These are phyloP conservation scores for Aplocera efformata DNA, from an alignment of 2,888 invertebrate genomes.

Conservation along the genomic window DNA sequence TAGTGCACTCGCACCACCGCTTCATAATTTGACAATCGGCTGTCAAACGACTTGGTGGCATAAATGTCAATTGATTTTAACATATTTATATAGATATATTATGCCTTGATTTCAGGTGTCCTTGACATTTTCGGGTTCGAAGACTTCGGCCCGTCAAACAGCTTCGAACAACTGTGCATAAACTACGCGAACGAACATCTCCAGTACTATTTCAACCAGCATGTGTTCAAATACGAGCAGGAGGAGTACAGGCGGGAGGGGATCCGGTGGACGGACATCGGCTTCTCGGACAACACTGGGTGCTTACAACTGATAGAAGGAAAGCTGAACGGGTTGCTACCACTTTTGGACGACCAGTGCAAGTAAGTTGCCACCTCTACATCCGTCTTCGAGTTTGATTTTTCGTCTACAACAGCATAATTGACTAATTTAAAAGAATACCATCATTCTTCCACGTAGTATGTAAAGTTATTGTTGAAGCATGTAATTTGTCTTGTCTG, in stretches of 20 bases:
- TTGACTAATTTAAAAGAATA: too few species aligned
- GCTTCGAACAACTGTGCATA: conserved; percentile 98
- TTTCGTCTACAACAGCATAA: neutral
- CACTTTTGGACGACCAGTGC: conserved; percentile 97
- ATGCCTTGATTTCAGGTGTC: conserved; percentile 82
- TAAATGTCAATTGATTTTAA: neutral
- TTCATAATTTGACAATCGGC: too few species aligned
- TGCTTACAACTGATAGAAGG: conserved; percentile 96
- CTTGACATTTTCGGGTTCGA: conserved; percentile 98
- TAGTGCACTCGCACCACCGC: too few species aligned
- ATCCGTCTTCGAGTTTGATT: neutral
- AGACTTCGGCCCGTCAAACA: conserved; percentile 93
- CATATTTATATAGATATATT: too few species aligned
- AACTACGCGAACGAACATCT: conserved; percentile 99
- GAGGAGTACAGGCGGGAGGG: conserved; percentile 97
- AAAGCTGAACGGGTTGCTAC: conserved; percentile 93
- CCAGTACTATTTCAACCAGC: conserved; percentile 98
- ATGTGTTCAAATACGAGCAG: conserved; percentile 98
- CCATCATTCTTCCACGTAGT: too few species aligned
- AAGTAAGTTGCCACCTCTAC: conserved; percentile 82
- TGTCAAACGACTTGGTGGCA: too few species aligned
- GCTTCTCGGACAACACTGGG: conserved; percentile 97
- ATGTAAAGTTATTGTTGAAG: too few species aligned
- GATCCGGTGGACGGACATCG: conserved; percentile 97
- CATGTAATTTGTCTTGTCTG: too few species aligned